Conservation (phyloP, 2,113 vertebrate species). For the human (Homo sapiens) region GRCh38 chr17:21706001-21706500, state of each 20-base stretch:
- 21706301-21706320: background rate
- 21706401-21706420: too few relatives aligned
- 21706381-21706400: background rate
- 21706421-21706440: background rate
- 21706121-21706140: background rate
- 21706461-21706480: fast-evolving
- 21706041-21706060: background rate
- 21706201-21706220: background rate
- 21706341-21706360: background rate
- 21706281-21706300: background rate
- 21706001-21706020: too few relatives aligned
- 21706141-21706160: background rate
- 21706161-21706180: background rate
- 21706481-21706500: fast-evolving
- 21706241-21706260: fast-evolving
- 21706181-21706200: background rate
- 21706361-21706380: background rate
- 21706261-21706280: background rate
- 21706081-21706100: background rate
- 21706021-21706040: background rate
- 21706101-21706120: background rate
- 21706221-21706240: background rate
- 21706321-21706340: background rate
- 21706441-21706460: background rate
- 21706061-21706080: too few relatives aligned